These are phyloP conservation scores for Oncorhynchus mykiss DNA, from an alignment of 2,113 vertebrate species.

Conservation along the genomic window DNA sequence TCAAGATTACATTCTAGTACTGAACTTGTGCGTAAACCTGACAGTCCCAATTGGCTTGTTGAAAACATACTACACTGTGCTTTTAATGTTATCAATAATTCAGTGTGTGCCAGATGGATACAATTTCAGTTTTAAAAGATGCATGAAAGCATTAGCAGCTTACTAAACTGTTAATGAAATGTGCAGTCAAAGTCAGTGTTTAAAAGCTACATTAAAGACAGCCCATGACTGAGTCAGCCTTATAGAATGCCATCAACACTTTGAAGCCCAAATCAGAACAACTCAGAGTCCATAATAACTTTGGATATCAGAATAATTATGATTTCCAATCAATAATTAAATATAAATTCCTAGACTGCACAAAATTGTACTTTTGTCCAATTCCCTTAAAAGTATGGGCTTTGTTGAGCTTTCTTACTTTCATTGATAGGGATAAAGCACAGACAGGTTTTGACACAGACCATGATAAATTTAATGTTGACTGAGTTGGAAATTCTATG, in stretches of 20 bases:
- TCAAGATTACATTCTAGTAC: background rate
- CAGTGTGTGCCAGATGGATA: constrained; percentile 7
- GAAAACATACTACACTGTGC: background rate
- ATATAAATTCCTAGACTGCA: background rate
- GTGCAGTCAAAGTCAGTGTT: background rate
- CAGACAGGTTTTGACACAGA: too few relatives aligned
- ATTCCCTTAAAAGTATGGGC: too few relatives aligned
- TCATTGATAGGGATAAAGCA: too few relatives aligned
- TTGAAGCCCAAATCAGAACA: background rate
- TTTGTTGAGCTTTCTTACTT: too few relatives aligned
- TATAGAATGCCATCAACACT: background rate
- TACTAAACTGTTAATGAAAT: constrained; percentile 17
- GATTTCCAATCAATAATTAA: too few relatives aligned
- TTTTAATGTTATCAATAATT: constrained; percentile 14
- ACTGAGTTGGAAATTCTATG: too few relatives aligned
- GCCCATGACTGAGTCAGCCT: background rate
- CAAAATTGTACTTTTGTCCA: too few relatives aligned
- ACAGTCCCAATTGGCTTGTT: background rate
- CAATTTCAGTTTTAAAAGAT: constrained; percentile 14
- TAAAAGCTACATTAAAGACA: background rate
- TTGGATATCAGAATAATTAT: background rate
- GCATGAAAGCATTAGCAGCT: constrained; percentile 11
- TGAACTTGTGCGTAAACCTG: constrained; percentile 1
- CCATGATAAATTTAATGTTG: too few relatives aligned
- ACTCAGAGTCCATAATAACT: too few relatives aligned